Base-by-base conservation (phyloP, 2,888 invertebrate genomes). In the Mythimna ferrago region DNA sequence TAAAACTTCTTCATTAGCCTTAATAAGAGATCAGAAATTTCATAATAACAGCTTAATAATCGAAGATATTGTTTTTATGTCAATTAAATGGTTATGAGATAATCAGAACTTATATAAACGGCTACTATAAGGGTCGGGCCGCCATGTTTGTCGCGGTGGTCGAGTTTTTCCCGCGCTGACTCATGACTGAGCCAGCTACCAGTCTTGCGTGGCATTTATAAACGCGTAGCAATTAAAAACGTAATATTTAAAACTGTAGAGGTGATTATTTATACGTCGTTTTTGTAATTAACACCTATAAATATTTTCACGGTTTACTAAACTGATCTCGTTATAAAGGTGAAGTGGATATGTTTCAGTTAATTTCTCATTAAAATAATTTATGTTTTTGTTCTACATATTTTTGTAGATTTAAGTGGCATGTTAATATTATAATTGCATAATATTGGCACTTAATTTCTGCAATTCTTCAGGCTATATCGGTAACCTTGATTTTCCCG, bases 161-260 rank as follows among this genome's bases (percentile, higher is more conserved):
- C 88, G 72, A 87, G 87, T 85, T 90, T 91, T 91, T 87, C 87
- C 82, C 81, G 84, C 73, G 82, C 75, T 90, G 91, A 92, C 82
- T 90, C 88, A 89, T 71, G 81, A 84, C 66, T 87, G 87, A 86
- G 86, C 57, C 69, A 21, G 76, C 84, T 83, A 85, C 85, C 68
- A 74, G 81, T 87, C 78, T 80, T 85, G 69, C 74, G 63, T 73
- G 69, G 62, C 79, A 79, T 84, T 86, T 78, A 75, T 14, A 61
- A 35, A 54, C 66, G 38, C 62, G 63, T 66, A 68, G 54, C 70
- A 79, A 85, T 86, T 81, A 85, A 81, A 81, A 83, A 73, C 63
- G 51, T 70, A 62, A 68, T 68, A 72, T 73, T 72, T 72, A 71
- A 71, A 51, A 19, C 32, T 16, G 32, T 71, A 68, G 32, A 66